Percentiles rank a stretch among this genome's conserved stretches.
These are phyloP conservation scores for Setophaga kirtlandii DNA, from an alignment of 2,113 vertebrate genomes.

Conservation along the genomic window DNA sequence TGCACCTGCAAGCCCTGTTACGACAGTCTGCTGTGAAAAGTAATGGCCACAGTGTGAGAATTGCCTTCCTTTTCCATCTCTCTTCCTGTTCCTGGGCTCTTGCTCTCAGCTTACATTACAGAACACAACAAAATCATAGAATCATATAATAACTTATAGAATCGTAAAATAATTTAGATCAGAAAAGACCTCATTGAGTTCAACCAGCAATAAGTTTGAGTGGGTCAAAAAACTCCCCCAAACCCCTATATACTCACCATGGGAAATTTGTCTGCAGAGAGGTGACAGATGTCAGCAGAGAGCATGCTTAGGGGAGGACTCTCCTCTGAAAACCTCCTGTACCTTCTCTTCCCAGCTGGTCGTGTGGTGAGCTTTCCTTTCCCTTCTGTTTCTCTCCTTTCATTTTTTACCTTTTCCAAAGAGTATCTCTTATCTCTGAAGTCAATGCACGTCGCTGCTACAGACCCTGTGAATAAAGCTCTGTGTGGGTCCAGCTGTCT, in stretches of 20 bases:
- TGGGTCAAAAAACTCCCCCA: rapidly evolving
- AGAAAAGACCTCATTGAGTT: not conserved
- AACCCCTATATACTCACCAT: not conserved
- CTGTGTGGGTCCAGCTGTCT: not conserved
- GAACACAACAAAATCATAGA: not conserved
- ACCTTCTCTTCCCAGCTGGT: not conserved
- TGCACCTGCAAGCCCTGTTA: not conserved
- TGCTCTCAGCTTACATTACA: not conserved
- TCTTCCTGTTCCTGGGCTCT: not conserved
- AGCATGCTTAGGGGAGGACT: not conserved
- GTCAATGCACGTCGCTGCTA: not conserved
- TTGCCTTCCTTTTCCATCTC: not conserved
- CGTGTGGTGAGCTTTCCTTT: rapidly evolving
- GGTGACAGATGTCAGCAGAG: not conserved
- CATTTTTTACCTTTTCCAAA: not conserved
- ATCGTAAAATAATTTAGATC: not conserved
- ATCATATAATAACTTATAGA: not conserved
- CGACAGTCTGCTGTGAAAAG: not conserved
- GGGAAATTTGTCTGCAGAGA: not conserved
- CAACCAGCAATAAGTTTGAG: not conserved
- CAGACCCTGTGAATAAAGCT: not conserved
- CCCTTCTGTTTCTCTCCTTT: not conserved
- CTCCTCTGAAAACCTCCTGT: not conserved
- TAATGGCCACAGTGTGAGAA: not conserved
- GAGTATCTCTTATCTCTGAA: not conserved